phyloP scores from a whole-genome alignment of 2,888 invertebrate genomes.

The Drosophila heteroneura region DNA sequence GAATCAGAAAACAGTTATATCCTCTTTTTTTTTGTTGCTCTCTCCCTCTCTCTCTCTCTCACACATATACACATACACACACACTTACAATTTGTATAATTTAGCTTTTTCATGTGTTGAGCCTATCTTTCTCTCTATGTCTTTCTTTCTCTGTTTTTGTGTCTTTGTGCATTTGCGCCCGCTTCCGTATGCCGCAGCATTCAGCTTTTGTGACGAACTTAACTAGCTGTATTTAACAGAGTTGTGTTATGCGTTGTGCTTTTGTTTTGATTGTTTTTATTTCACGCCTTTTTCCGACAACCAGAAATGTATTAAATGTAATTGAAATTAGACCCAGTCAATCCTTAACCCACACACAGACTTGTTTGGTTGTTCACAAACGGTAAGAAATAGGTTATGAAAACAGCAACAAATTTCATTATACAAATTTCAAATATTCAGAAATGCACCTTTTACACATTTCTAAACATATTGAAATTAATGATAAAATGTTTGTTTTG shows the following conservation, averaged over 20 bases:
- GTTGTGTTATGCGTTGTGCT: constrained; percentile 16
- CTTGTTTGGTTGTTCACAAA: not conserved
- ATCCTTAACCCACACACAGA: not conserved
- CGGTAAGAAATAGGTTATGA: not conserved
- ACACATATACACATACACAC: not conserved
- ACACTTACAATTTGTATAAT: constrained; percentile 3
- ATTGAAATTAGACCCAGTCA: not conserved
- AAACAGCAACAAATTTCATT: not conserved
- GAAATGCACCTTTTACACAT: not conserved
- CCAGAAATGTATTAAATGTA: not conserved
- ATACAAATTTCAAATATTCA: not conserved
- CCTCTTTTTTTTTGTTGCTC: constrained; percentile 19
- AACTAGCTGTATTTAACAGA: constrained; percentile 3
- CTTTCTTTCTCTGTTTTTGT: constrained; percentile 2
- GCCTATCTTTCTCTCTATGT: constrained; percentile 1
- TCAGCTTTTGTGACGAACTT: constrained; percentile 33
- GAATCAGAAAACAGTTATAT: constrained; percentile 32
- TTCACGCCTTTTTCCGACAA: not conserved
- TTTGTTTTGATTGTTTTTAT: constrained; percentile 6
- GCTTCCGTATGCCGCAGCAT: constrained; percentile 14
- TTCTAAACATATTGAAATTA: not conserved
- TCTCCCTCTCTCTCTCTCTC: not conserved
- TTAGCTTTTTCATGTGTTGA: constrained; percentile 18
- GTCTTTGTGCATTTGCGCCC: constrained; percentile 4
- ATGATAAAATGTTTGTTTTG: not conserved